Evolutionary conservation across 23 tunicate genomes (phyloP), one percentile per base, ranked within the genome.

Genomic region (Styela clava): DNA sequence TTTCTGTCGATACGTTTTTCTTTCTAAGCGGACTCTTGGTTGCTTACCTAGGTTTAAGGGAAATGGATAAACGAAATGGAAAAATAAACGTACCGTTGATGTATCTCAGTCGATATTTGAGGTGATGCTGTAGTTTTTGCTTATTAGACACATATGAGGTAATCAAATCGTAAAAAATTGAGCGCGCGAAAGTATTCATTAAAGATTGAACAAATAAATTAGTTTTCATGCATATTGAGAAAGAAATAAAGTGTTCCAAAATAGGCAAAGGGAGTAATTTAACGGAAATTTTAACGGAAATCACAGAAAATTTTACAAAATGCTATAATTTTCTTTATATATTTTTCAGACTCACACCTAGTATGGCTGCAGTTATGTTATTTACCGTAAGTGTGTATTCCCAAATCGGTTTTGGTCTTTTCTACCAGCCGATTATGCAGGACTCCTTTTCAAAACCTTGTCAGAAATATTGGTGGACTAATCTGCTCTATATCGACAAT

Each of bases 1-100:
- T 79, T 33, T 93, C 98, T 2, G 98, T 93, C 3, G 98, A 93
- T 32, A 67, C 88, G n/a, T 93, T 93, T 78, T 93, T 93, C 67
- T 93, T 84, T 36, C 82, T 93, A 20, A 93, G 98, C 69, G 98
- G 98, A 1, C 63, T 93, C n/a, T 79, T 93, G 23, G 93, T 81
- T 36, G 89, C 90, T 5, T 93, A 93, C 74, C 79, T 93, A 64
- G 98, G 98, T 21, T n/a, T 93, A 69, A 51, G 86, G 35, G 89
- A 93, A 70, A 37, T 93, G 65, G 63, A 78, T 0, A 84, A 74
- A 32, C 62, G 84, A 23, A 64, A 85, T 24, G 98, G 98, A 63
- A 87, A 83, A 44, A 77, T 93, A 51, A 93, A 93, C 52, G 82
- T 85, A 20, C 87, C 81, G 21, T 24, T 87, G 52, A 87, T 87